Evolutionary conservation across 2,888 invertebrate genomes (phyloP).

Genomic region (Caenorhabditis wallacei): DNA sequence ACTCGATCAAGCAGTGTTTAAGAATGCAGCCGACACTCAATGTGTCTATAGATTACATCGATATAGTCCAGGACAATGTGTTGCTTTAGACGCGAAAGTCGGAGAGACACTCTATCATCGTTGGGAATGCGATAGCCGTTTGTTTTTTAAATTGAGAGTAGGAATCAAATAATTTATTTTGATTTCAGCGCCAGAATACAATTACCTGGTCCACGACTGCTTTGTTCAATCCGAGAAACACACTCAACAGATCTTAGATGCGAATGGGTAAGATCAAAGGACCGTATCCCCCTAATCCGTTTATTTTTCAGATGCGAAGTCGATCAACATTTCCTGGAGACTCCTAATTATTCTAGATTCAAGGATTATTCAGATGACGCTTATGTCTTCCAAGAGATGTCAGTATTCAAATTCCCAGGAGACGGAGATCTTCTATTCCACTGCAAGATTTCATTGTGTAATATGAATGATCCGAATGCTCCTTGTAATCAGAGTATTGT

Average conservation of each 20-base stretch:
- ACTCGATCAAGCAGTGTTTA: constrained; percentile 70
- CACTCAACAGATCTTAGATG: constrained; percentile 77
- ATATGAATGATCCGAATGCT: constrained; percentile 73
- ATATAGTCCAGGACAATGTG: constrained; percentile 78
- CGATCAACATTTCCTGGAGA: constrained; percentile 80
- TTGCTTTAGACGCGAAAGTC: constrained; percentile 81
- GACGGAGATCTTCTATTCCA: constrained; percentile 79
- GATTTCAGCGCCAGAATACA: constrained; percentile 78
- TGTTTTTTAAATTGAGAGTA: constrained; percentile 22
- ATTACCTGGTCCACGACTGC: constrained; percentile 82
- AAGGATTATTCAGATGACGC: constrained; percentile 60
- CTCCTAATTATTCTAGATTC: constrained; percentile 78
- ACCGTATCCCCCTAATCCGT: not conserved
- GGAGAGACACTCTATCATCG: constrained; percentile 82
- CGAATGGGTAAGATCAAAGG: constrained; percentile 72
- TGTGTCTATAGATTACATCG: constrained; percentile 80
- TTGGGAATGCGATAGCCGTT: constrained; percentile 81
- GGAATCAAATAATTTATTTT: not conserved
- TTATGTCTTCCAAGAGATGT: constrained; percentile 78
- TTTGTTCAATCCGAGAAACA: constrained; percentile 76
- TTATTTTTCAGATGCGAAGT: constrained; percentile 76
- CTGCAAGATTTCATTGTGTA: constrained; percentile 81
- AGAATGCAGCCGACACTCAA: constrained; percentile 74
- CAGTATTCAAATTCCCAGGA: constrained; percentile 81
- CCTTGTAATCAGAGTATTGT: constrained; percentile 68